Conservation (phyloP, 1,140 invertebrate genomes). For the Drosophila baimaii region DNA sequence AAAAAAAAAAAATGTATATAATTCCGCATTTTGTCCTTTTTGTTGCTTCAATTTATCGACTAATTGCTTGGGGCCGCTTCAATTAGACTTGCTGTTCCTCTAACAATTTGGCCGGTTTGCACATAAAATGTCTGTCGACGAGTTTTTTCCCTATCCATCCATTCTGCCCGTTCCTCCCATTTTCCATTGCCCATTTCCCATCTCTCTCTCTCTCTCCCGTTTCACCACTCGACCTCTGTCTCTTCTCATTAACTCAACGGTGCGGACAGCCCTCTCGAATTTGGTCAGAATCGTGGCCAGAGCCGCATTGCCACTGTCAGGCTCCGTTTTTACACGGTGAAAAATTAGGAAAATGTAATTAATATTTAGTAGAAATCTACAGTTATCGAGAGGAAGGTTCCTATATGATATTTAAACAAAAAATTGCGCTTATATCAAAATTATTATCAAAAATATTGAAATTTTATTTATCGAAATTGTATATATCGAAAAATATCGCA, state of each 20-base stretch:
- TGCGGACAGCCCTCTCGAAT: constrained; percentile 60
- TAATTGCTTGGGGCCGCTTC: constrained; percentile 63
- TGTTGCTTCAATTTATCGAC: constrained; percentile 49
- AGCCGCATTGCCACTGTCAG: constrained; percentile 39
- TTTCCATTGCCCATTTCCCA: not conserved
- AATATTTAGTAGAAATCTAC: too few relatives aligned
- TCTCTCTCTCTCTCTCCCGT: not conserved
- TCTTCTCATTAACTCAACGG: constrained; percentile 77
- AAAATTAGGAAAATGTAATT: not conserved
- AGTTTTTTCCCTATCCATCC: constrained; percentile 5
- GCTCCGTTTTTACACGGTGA: constrained; percentile 1
- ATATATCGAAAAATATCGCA: too few relatives aligned
- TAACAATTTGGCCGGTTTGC: constrained; percentile 64
- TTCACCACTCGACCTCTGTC: constrained; percentile 32
- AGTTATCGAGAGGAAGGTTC: too few relatives aligned
- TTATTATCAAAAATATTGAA: too few relatives aligned
- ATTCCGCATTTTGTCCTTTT: constrained; percentile 16
- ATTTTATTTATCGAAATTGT: too few relatives aligned
- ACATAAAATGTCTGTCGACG: constrained; percentile 61
- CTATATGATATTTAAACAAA: too few relatives aligned
- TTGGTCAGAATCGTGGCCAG: constrained; percentile 40
- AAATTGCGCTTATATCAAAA: too few relatives aligned
- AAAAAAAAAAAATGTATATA: constrained; percentile 10
- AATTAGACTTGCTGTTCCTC: constrained; percentile 62
- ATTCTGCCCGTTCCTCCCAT: not conserved